Base-by-base conservation (phyloP, 1,140 invertebrate species). In the Pseudomyrmex sp. region DNA sequence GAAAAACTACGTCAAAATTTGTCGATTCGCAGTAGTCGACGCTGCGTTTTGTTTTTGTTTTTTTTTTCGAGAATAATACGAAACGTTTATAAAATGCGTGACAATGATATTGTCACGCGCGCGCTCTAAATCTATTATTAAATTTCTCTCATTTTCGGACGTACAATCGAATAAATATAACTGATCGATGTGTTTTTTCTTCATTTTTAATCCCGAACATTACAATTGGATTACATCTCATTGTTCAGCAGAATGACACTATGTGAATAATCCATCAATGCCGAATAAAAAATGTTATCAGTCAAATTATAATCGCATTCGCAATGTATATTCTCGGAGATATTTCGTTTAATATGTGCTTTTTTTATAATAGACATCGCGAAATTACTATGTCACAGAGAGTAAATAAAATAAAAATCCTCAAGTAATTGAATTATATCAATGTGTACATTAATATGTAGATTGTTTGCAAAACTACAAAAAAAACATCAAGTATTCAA, bases 1-100 rank as follows among this genome's bases (percentile, higher is more conserved):
- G 44, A 80, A 80, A 79, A 79, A 79, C 44, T 79, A 20, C 65
- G n/a, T 70, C 52, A 79, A 80, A 59, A 70, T 80, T 70, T 10
- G 35, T 72, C 56, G 76, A 80, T 80, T 59, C 44, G 18, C 23
- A 2, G 15, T n/a, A 26, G 20, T 58, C n/a, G 54, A 70, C n/a
- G 44, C 44, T 54, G 44, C 59, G 15, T 56, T 44, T 26, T 4
- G 26, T 26, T 26, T 26, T 26, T n/a, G n/a, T 26, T 26, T 5
- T 35, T 35, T 35, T 70, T 80, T 58, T 72, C 58, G 54, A 59
- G 20, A 50, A 61, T 61, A 48, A 80, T 70, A 72, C 20, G 10
- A 59, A 35, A 12, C 66, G 66, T 59, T 72, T 80, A 35, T 35
- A 80, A 80, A 80, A 50, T 59, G 66, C 66, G 44, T 61, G 61